Base-by-base conservation (phyloP, 2,888 invertebrate species). In the Panopea generosa region DNA sequence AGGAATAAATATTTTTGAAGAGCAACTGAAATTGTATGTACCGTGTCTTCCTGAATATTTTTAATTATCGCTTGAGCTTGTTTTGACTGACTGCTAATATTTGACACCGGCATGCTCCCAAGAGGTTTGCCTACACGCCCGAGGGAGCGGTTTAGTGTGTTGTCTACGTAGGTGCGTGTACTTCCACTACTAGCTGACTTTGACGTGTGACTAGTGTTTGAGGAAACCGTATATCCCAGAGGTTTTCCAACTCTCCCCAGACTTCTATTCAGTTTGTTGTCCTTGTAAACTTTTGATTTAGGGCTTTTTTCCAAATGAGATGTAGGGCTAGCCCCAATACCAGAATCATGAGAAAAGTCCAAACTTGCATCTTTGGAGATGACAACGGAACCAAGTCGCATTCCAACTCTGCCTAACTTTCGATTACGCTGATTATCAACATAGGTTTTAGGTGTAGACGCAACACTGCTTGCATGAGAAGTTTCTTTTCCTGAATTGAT, bases 391-490 rank as follows among this genome's bases (percentile, higher is more conserved):
- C 75, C 75, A 26, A 49, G 22, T n/a, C 63, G 63, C 43, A 47
- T 52, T 11, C 75, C 75, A 40, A 65, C 75, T 27, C 75, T 24
- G 1, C 59, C 56, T n/a, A 65, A 38, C 1, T 45, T 65, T 38
- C 75, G 20, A 20, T 70, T 75, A 1, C 43, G n/a, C 7, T 59
- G 16, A 27, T 69, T 75, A 29, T 75, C 75, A n/a, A 47, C 52
- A 20, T 75, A 75, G 1, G 38, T 47, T 40, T 69, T 75, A 1
- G 33, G 33, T 33, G 33, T 33, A 11, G 33, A 33, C 11, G 4
- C 33, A 33, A 7, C 4, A 11, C 33, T 33, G 33, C 33, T 33
- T 7, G 33, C 4, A 33, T 11, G 45, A 45, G 45, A 20, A 18
- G 45, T 4, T 4, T 45, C 45, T 9, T 43, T 43, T n/a, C 40